phyloP scores from a whole-genome alignment of 2,888 invertebrate genomes.

The Rutpela maculata region DNA sequence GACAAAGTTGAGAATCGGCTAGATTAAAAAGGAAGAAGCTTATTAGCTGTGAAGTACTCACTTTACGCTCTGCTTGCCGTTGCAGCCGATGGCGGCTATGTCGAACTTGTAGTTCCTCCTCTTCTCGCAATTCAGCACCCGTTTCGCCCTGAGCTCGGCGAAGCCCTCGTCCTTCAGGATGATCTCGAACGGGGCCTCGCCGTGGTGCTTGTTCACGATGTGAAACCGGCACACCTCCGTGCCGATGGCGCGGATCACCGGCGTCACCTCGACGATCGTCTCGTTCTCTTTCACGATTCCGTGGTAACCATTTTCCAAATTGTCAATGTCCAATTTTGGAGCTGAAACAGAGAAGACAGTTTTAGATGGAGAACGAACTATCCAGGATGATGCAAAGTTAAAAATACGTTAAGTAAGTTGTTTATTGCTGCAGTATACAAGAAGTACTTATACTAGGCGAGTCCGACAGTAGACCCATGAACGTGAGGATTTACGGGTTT shows the following conservation, averaged over 20 bases:
- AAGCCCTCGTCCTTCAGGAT: constrained; percentile 78
- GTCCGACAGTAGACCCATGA: too few species aligned
- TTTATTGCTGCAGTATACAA: too few species aligned
- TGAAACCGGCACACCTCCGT: constrained; percentile 88
- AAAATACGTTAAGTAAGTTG: too few species aligned
- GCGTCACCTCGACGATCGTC: constrained; percentile 93
- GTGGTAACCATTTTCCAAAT: constrained; percentile 92
- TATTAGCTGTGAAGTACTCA: constrained; percentile 58
- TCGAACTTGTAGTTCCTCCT: constrained; percentile 96
- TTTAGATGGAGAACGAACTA: too few species aligned
- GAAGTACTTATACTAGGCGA: too few species aligned
- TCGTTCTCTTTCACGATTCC: constrained; percentile 95
- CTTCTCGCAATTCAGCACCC: constrained; percentile 94
- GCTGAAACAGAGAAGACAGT: constrained; percentile 73
- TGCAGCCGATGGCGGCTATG: constrained; percentile 94
- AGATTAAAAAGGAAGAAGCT: too few species aligned
- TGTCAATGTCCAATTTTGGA: constrained; percentile 85
- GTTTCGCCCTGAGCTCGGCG: constrained; percentile 89
- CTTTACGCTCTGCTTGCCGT: constrained; percentile 82
- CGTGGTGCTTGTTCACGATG: constrained; percentile 93
- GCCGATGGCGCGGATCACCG: constrained; percentile 85
- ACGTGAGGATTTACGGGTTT: too few species aligned
- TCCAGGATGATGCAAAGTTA: too few species aligned
- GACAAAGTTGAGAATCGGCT: too few species aligned
- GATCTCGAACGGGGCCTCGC: constrained; percentile 89